phyloP scores from a whole-genome alignment of 2,797 vertebrate genomes.

The Galaxias olidus region DNA sequence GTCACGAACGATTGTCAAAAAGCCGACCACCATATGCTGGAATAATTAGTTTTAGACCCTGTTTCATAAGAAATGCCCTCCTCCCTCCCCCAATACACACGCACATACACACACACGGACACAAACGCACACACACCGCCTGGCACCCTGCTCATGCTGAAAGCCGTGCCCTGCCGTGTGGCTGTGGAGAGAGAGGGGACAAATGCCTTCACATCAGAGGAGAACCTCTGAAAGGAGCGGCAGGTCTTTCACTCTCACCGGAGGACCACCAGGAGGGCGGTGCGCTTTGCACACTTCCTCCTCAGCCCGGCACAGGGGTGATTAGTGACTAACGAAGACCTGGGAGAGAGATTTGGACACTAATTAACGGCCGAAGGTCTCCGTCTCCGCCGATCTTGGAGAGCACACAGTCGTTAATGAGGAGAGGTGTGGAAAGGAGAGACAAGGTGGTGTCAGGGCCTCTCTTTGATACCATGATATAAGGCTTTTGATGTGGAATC shows the following conservation, averaged over 20 bases:
- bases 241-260: conserved; percentile 56
- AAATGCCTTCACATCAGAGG: conserved; percentile 92
- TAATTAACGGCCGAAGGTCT: conserved; percentile 50
- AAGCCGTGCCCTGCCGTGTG: conserved; percentile 78
- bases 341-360: conserved; percentile 47
- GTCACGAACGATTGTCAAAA: conserved; percentile 81
- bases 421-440: conserved; percentile 37
- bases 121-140: too few relatives aligned
- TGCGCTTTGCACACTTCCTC: conserved; percentile 62
- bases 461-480: background rate
- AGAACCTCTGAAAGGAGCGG: conserved; percentile 66
- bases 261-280: conserved; percentile 64
- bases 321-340: conserved; percentile 56
- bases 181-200: conserved; percentile 59
- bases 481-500: conserved; percentile 32
- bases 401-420: conserved; percentile 40
- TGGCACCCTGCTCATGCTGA: conserved; percentile 44
- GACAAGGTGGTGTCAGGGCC: too few relatives aligned
- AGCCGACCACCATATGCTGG: conserved; percentile 92
- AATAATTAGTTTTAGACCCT: conserved; percentile 96
- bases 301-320: conserved; percentile 26
- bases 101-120: too few relatives aligned
- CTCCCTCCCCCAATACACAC: conserved; percentile 42
- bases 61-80: conserved; percentile 82
- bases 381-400: conserved; percentile 27